phyloP scores from a whole-genome alignment of 2,113 vertebrate genomes.

The Myrmecobius fasciatus region DNA sequence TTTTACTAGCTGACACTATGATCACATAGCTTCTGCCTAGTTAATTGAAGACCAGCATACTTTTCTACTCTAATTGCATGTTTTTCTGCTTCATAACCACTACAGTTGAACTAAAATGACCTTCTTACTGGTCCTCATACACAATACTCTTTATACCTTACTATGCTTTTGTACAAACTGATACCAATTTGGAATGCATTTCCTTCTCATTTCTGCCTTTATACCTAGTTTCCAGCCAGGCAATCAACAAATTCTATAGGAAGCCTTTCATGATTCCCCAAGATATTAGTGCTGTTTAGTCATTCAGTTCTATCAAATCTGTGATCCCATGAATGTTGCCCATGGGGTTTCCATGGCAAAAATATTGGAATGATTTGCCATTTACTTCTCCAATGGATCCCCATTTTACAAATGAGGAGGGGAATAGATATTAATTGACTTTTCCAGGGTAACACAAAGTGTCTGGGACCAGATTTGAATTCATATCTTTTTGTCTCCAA shows the following conservation, averaged over 20 bases:
- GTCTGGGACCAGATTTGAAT: too few species aligned
- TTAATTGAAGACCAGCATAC: background rate
- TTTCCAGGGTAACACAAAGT: too few species aligned
- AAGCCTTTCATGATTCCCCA: background rate
- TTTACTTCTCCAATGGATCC: too few species aligned
- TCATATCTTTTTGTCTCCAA: too few species aligned
- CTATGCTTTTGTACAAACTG: background rate
- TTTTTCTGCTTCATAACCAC: background rate
- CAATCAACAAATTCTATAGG: background rate
- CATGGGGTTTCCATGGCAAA: too few species aligned
- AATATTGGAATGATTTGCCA: too few species aligned
- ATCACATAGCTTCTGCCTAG: background rate
- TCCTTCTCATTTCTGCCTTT: background rate
- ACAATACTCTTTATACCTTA: background rate
- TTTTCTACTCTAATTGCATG: background rate
- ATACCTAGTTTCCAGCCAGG: background rate
- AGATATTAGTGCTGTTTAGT: background rate
- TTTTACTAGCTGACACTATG: background rate
- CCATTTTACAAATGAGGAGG: too few species aligned
- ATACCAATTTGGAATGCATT: background rate
- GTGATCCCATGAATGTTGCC: too few species aligned
- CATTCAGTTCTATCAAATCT: too few species aligned
- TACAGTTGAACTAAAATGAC: background rate
- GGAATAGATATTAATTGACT: too few species aligned
- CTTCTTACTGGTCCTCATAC: background rate